Evolutionary conservation across 2,113 vertebrate species (phyloP).

Genomic region (Pontoporia blainvillei): DNA sequence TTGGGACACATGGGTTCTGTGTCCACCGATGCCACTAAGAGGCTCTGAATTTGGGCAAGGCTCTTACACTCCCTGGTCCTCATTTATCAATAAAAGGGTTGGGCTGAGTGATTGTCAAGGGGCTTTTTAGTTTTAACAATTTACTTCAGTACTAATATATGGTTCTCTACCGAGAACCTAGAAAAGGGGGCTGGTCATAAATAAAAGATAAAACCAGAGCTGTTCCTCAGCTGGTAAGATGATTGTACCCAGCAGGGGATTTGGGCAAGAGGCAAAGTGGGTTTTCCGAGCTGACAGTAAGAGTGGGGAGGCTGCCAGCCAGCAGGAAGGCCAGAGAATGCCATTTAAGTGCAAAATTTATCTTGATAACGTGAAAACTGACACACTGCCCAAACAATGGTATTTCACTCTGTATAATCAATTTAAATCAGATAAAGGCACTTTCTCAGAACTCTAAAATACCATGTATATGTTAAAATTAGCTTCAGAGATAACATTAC

Average conservation of each 20-base stretch:
- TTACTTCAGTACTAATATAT: slow-evolving; percentile 31
- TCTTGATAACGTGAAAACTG: not conserved
- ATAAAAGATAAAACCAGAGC: slow-evolving; percentile 8
- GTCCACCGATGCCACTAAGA: not conserved
- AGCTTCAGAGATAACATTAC: not conserved
- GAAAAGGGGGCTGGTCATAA: not conserved
- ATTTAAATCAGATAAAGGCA: slow-evolving; percentile 33
- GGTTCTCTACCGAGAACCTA: not conserved
- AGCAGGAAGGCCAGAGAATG: not conserved
- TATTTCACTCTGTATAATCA: not conserved
- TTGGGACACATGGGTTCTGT: not conserved
- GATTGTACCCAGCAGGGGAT: not conserved
- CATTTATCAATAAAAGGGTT: not conserved
- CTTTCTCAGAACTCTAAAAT: slow-evolving; percentile 29
- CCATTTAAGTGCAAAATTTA: not conserved
- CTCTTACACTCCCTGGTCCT: not conserved
- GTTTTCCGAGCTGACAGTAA: not conserved
- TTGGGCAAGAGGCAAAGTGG: not conserved
- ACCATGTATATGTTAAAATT: not conserved
- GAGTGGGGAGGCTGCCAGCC: not conserved
- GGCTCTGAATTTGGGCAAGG: not conserved
- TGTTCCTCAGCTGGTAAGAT: not conserved
- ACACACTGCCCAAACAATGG: not conserved
- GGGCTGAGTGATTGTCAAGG: not conserved
- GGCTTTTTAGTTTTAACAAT: not conserved